phyloP scores from a whole-genome alignment of 1,140 invertebrate species.

The Drosophila sproati region DNA sequence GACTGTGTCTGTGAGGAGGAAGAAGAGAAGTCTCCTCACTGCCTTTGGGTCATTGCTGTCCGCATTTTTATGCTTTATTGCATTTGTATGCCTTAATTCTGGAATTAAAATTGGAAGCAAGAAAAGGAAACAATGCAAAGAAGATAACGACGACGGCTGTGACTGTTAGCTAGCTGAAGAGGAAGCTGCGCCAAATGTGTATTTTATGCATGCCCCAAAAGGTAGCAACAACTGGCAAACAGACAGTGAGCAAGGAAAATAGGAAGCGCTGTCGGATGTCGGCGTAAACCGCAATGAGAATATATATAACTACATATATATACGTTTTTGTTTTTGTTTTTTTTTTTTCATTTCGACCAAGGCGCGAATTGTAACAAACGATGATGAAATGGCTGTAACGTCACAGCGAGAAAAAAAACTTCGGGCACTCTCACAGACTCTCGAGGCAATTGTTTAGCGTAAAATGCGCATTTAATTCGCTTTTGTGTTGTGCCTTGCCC shows the following conservation, averaged over 20 bases:
- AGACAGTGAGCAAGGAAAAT: slow-evolving; percentile 14
- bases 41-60: slow-evolving; percentile 14
- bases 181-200: slow-evolving; percentile 61
- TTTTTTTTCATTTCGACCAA: slow-evolving; percentile 26
- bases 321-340: slow-evolving; percentile 11
- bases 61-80: slow-evolving; percentile 63
- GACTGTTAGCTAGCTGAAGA: slow-evolving; percentile 41
- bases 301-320: slow-evolving; percentile 12
- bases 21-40: slow-evolving; percentile 1
- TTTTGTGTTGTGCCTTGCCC: slow-evolving; percentile 37
- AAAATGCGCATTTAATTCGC: slow-evolving; percentile 81
- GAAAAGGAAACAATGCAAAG: slow-evolving; percentile 57
- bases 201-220: slow-evolving; percentile 78
- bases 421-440: slow-evolving; percentile 16
- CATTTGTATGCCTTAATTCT: slow-evolving; percentile 51
- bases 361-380: slow-evolving; percentile 73
- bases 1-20: background rate
- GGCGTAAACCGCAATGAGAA: slow-evolving; percentile 38
- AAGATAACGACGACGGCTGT: slow-evolving; percentile 45
- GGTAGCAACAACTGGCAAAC: slow-evolving; percentile 54
- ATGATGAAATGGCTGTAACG: slow-evolving; percentile 35
- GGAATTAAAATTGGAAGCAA: slow-evolving; percentile 42
- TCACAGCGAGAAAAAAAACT: slow-evolving; percentile 20
- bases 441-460: slow-evolving; percentile 69
- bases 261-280: slow-evolving; percentile 43